A percentile compares a stretch with the other conserved stretches of the same genome.
Conservation (phyloP, 2,888 invertebrate genomes). For the Anoplius nigerrimus region DNA sequence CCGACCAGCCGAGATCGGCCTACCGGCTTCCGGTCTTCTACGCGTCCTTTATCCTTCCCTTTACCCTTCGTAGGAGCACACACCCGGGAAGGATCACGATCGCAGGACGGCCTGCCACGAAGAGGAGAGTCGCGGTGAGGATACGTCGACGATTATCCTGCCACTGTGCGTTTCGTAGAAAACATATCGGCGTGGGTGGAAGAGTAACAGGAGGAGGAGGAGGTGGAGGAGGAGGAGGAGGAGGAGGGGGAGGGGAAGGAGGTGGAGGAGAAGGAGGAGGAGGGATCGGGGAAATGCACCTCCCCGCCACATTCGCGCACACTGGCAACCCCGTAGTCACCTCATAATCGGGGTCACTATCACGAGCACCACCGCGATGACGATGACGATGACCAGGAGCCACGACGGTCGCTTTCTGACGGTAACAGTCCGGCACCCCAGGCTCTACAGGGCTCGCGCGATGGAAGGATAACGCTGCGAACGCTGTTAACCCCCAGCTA, state of each 20-base stretch:
- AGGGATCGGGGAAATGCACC: not conserved
- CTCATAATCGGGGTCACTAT: constrained; percentile 5
- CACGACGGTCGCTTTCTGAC: not conserved
- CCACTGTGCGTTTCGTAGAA: not conserved
- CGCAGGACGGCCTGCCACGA: not conserved
- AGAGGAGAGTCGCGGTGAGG: not conserved
- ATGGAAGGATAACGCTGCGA: too few species aligned
- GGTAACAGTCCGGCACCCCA: too few species aligned
- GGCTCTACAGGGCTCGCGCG: too few species aligned
- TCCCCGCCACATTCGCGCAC: not conserved
- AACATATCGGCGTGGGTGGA: not conserved
- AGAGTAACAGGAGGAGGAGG: not conserved
- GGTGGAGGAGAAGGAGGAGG: not conserved
- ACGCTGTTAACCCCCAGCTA: too few species aligned
- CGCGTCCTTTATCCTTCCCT: not conserved
- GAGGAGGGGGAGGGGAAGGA: not conserved
- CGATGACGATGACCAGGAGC: not conserved
- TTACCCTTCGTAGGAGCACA: not conserved
- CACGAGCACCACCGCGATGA: too few species aligned
- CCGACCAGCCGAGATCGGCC: not conserved
- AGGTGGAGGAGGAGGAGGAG: not conserved
- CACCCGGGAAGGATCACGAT: too few species aligned
- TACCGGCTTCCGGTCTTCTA: not conserved
- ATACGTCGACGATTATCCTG: constrained; percentile 3
- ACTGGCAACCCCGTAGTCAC: not conserved